Evolutionary conservation across 2,797 vertebrate species (phyloP), one percentile per base, ranked within the genome.

Genomic region (Chelonia mydas): DNA sequence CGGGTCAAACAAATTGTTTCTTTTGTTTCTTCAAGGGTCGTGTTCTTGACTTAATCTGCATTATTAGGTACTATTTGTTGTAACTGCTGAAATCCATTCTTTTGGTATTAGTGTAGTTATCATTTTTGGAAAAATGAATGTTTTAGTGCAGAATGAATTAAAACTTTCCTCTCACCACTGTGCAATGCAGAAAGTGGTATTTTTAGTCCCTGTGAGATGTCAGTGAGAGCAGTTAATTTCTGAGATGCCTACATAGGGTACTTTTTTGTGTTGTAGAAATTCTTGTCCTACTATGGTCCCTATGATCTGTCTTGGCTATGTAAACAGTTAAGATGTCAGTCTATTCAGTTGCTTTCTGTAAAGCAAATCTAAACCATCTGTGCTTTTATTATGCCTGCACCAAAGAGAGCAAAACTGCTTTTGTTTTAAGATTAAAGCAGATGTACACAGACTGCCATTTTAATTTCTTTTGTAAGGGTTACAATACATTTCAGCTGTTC

Each of bases 351-450:
- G 85, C 90, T 96, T 92, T 95, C 76, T 93, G 88, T 81, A 87
- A 87, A 90, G 94, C 94, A 95, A 97, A 97, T 95, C 92, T 88
- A 95, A 97, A 96, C 97, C 98, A 98, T 98, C 97, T 98, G 98
- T 96, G 94, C 90, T 91, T 96, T 93, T 93, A 92, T 97, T 97
- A 68, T 84, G 27, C 84, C 91, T 94, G 65, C 79, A 84, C 84
- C 90, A 89, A 95, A 95, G 96, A 96, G 94, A 94, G 96, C 89
- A 95, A 92, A 95, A 90, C 28, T 90, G 77, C 97, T 97, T 97
- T 98, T 98, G 97, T 98, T 97, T 98, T 97, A 90, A 96, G 97
- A 94, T 97, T 96, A 95, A 97, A 97, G 96, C 97, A 97, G 97
- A 98, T 95, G 95, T 89, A 90, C 68, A 16, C 93, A 97, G 95